These are phyloP conservation scores for Sandelia bainsii DNA, from an alignment of 2,797 vertebrate genomes.

Conservation along the genomic window DNA sequence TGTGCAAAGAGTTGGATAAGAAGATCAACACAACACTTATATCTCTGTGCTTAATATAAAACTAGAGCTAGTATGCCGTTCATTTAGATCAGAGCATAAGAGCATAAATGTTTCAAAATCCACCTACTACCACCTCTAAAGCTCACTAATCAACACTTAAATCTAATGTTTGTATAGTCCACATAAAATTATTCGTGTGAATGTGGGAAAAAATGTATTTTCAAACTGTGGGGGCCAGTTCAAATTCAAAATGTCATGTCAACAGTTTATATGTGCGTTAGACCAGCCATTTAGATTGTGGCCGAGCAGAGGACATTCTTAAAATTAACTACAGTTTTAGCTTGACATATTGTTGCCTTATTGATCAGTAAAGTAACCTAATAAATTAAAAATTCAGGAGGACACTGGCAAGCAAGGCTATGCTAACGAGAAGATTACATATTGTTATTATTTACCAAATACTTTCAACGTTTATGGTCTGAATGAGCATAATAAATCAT, in stretches of 20 bases:
- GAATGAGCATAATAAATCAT: background rate
- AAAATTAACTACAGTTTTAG: no score
- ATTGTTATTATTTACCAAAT: no score
- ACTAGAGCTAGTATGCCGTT: background rate
- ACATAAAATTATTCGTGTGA: background rate
- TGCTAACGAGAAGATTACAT: no score
- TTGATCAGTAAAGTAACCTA: no score
- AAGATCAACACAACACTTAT: background rate
- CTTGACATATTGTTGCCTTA: no score
- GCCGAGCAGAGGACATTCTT: no score
- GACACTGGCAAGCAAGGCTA: no score
- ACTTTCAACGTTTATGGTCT: no score
- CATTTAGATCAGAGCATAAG: constrained; percentile 20
- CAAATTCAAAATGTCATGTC: no score
- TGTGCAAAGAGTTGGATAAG: constrained; percentile 22
- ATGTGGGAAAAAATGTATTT: background rate
- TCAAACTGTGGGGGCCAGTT: no score
- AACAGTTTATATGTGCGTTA: background rate
- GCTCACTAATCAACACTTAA: background rate
- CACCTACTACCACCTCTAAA: background rate
- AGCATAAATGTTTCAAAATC: background rate
- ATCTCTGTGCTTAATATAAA: background rate
- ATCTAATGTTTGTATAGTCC: background rate
- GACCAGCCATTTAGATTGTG: no score
- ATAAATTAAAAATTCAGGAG: no score